Evolutionary conservation across 2,888 invertebrate genomes (phyloP).

Genomic region (Machimus atricapillus): DNA sequence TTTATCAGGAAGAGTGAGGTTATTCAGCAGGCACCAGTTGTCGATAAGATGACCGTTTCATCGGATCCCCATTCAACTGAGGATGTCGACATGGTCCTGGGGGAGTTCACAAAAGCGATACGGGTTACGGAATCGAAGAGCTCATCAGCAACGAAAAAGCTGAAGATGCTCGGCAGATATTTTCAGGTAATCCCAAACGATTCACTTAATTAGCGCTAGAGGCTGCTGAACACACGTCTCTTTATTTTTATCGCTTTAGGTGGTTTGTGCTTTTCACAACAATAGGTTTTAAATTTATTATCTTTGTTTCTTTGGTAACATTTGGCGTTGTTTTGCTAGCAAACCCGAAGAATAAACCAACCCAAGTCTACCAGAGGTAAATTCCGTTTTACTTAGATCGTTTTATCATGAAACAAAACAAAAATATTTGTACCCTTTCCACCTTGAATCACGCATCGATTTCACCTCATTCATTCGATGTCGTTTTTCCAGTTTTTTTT

Average conservation of each 20-base stretch:
- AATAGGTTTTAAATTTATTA: constrained; percentile 43
- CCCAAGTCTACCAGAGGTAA: constrained; percentile 22
- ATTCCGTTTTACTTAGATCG: constrained; percentile 4
- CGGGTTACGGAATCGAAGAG: constrained; percentile 57
- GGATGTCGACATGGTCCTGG: constrained; percentile 59
- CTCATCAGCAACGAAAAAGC: constrained; percentile 64
- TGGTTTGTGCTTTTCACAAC: constrained; percentile 48
- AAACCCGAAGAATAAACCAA: constrained; percentile 30
- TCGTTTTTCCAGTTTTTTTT: neutral
- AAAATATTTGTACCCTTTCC: neutral
- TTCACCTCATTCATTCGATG: constrained; percentile 7
- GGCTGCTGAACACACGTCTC: constrained; percentile 11
- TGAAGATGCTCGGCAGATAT: constrained; percentile 71
- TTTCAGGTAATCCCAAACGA: constrained; percentile 69
- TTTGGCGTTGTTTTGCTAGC: constrained; percentile 38
- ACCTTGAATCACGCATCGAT: neutral
- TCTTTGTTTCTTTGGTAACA: constrained; percentile 27
- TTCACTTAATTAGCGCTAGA: constrained; percentile 1
- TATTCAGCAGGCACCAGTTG: constrained; percentile 43
- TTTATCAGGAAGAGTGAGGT: constrained; percentile 44
- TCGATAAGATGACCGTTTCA: constrained; percentile 44
- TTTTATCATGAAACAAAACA: neutral
- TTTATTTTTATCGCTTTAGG: constrained; percentile 36
- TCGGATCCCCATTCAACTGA: constrained; percentile 55
- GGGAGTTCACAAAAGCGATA: constrained; percentile 60